Evolutionary conservation across 2,888 invertebrate species (phyloP).

Genomic region (Drosophila nigritarsus): DNA sequence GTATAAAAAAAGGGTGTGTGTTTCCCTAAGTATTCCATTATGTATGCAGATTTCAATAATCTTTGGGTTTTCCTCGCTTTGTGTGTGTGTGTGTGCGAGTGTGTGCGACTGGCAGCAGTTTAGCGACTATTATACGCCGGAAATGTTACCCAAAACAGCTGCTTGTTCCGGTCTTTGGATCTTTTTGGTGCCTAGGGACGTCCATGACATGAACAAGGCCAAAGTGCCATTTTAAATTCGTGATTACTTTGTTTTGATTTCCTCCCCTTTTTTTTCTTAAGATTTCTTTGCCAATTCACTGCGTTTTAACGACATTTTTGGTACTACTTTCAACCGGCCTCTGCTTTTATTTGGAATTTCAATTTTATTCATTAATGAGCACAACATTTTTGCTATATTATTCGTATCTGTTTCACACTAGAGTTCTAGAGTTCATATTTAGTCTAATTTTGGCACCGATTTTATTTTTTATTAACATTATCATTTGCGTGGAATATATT

Average conservation of each 20-base stretch:
- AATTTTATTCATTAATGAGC: not conserved
- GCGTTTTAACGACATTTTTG: constrained; percentile 1
- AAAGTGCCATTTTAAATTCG: constrained; percentile 45
- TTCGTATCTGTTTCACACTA: not conserved
- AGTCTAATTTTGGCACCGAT: not conserved
- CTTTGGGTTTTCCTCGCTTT: constrained; percentile 30
- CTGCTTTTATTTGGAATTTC: not conserved
- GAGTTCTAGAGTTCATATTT: not conserved
- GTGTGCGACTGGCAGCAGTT: constrained; percentile 37
- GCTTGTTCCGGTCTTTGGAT: constrained; percentile 45
- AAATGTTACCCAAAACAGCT: constrained; percentile 37
- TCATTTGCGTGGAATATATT: not conserved
- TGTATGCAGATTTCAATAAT: constrained; percentile 70
- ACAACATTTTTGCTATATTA: not conserved
- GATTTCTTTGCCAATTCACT: constrained; percentile 12
- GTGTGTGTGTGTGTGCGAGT: not conserved
- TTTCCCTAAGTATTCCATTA: constrained; percentile 59
- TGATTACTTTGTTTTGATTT: constrained; percentile 44
- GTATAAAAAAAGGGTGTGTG: constrained; percentile 9
- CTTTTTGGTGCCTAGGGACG: constrained; percentile 18
- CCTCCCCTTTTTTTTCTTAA: not conserved
- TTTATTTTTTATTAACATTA: not conserved
- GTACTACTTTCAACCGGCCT: not conserved
- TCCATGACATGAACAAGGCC: constrained; percentile 29
- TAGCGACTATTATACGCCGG: constrained; percentile 55